phyloP scores from a whole-genome alignment of 2,797 vertebrate species.

The Halcyon smyrnensis region DNA sequence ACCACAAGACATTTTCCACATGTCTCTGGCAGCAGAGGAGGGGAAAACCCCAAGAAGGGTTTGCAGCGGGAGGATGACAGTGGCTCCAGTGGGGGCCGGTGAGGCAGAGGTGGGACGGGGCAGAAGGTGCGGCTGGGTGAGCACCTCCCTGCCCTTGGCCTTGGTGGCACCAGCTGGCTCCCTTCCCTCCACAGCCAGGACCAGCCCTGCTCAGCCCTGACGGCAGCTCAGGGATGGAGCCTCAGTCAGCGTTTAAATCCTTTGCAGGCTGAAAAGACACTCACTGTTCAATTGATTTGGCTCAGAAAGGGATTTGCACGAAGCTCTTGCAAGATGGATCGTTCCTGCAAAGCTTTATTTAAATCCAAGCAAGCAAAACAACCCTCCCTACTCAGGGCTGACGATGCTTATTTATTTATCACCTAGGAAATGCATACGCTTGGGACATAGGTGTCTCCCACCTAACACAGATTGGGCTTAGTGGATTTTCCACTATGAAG shows the following conservation, averaged over 20 bases:
- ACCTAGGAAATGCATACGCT: not conserved
- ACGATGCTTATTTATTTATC: not conserved
- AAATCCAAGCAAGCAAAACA: not conserved
- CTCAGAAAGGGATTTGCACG: not conserved
- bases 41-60: not conserved
- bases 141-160: not conserved
- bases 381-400: not conserved
- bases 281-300: not conserved
- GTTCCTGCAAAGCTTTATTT: not conserved
- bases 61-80: not conserved
- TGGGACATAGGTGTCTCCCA: not conserved
- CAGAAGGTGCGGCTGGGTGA: not conserved
- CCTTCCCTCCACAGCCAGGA: not conserved
- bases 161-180: not conserved
- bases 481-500: not conserved
- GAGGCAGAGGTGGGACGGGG: not conserved
- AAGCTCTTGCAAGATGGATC: not conserved
- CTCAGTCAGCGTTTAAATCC: not conserved
- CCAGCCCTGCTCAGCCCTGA: not conserved
- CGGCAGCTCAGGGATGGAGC: fast-evolving
- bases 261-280: not conserved
- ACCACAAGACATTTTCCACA: not conserved
- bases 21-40: fast-evolving
- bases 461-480: not conserved
- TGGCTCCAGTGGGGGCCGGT: not conserved